Evolutionary conservation across 1,140 invertebrate genomes (phyloP), one percentile per base, ranked within the genome.

Genomic region (Galleria mellonella): DNA sequence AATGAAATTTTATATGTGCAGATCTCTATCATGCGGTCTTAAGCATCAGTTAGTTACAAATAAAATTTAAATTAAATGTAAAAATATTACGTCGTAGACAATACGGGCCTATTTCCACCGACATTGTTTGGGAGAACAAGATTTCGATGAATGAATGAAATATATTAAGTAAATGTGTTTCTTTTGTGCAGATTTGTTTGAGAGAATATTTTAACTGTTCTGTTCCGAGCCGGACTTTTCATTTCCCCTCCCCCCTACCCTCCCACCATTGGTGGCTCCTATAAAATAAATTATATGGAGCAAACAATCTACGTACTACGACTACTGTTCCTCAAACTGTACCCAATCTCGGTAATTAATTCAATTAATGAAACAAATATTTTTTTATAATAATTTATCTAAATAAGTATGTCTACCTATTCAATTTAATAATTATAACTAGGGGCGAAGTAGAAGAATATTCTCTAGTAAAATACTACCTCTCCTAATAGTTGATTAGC

Each of bases 261-360:
- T 33, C 41, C 42, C 31, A 32, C 29, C 41, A 30, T 32, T 51
- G 31, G 32, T 37, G 46, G 46, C 46, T 54, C 47, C 55, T 65
- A 65, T 62, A 60, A 62, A 62, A 62, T 69, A 62, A 62, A 65
- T 69, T 65, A 69, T 60, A 65, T 62, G 55, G 56, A 62, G 56
- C 59, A 60, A 69, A 69, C 61, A 68, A 68, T 68, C 58, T 57
- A 32, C 51, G 49, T 51, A 12, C 49, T 23, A 10, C 9, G 13
- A 6, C 27, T 30, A 5, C 12, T 33, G 15, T 5, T 13, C 43
- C 56, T 58, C 56, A 67, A 67, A 63, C 37, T 60, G 41, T 35
- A 0, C 9, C 6, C 17, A 23, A 32, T 32, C 2, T 32, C 8
- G 2, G 1, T 32, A 32, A n/a, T 4, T 32, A 2, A 32, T n/a